Conservation (phyloP, 2,113 vertebrate genomes). For the Quiscalus mexicanus region DNA sequence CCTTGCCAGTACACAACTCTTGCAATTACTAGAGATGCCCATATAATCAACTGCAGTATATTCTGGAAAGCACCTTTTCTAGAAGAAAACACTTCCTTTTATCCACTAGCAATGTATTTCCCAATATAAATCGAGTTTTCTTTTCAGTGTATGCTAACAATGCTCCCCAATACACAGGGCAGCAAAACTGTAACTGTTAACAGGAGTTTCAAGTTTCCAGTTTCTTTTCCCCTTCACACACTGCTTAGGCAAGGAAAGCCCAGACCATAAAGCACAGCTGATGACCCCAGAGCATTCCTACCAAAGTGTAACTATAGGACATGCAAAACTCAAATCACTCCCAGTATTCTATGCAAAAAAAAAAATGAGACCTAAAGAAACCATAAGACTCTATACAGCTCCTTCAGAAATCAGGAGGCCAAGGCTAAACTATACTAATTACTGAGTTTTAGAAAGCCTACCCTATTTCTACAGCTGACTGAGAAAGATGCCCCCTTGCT, state of each 20-base stretch:
- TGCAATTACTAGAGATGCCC: neutral
- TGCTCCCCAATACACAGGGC: neutral
- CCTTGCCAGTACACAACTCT: neutral
- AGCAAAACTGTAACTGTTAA: neutral
- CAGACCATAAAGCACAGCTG: neutral
- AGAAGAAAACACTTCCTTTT: neutral
- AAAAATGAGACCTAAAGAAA: neutral
- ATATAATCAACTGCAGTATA: neutral
- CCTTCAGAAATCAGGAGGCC: neutral
- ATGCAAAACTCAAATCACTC: neutral
- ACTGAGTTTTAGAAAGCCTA: neutral
- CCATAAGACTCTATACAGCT: neutral
- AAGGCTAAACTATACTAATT: neutral
- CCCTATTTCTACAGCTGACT: neutral
- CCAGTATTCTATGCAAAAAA: neutral
- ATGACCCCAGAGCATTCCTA: neutral
- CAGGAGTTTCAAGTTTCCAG: neutral
- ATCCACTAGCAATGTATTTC: neutral
- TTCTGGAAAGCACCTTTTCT: neutral
- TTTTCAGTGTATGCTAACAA: neutral
- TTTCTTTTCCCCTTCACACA: neutral
- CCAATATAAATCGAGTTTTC: neutral
- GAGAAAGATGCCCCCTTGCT: neutral
- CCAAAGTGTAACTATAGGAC: neutral
- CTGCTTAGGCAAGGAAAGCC: neutral